These are phyloP conservation scores for Dascillus cervinus DNA, from an alignment of 2,888 invertebrate genomes.

Conservation along the genomic window DNA sequence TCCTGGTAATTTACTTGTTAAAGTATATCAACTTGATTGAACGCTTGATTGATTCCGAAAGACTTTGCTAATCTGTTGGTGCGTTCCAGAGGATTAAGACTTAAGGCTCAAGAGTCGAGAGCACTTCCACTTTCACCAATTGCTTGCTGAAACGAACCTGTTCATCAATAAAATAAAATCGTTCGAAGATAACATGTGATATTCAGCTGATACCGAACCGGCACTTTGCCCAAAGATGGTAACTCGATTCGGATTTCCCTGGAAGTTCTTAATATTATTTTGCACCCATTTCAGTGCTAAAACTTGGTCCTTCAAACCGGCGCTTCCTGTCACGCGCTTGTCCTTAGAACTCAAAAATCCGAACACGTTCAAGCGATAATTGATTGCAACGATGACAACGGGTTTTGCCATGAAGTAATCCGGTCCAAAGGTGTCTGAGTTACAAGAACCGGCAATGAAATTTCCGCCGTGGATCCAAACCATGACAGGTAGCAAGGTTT, in stretches of 20 bases:
- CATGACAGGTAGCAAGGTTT: slow-evolving; percentile 24
- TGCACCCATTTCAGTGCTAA: slow-evolving; percentile 13
- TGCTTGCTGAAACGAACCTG: slow-evolving; percentile 17
- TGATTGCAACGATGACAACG: slow-evolving; percentile 20
- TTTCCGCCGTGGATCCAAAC: slow-evolving; percentile 24
- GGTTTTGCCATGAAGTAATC: slow-evolving; percentile 22
- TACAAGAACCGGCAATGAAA: slow-evolving; percentile 18
- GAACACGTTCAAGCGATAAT: slow-evolving; percentile 10
- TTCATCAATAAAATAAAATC: slow-evolving; percentile 3
- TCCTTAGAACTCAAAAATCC: slow-evolving; percentile 24
- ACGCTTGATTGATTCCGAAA: too few relatives aligned
- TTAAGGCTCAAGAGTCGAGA: slow-evolving; percentile 14
- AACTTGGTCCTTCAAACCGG: slow-evolving; percentile 16
- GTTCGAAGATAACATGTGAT: slow-evolving; percentile 12
- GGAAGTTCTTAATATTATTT: slow-evolving; percentile 14
- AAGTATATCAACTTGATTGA: slow-evolving; percentile 7
- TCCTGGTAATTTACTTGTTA: slow-evolving; percentile 5
- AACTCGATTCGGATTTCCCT: slow-evolving; percentile 15
- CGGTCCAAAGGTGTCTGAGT: slow-evolving; percentile 12
- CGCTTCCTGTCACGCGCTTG: slow-evolving; percentile 19
- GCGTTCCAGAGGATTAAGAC: slow-evolving; percentile 6
- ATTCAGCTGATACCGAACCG: slow-evolving; percentile 13
- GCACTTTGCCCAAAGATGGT: slow-evolving; percentile 20
- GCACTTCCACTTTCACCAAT: slow-evolving; percentile 18
- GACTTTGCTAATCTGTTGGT: slow-evolving; percentile 14